A percentile compares a stretch with the other conserved stretches of the same genome.
Evolutionary conservation across 2,888 invertebrate species (phyloP).

Genomic region (Atethmia centrago): DNA sequence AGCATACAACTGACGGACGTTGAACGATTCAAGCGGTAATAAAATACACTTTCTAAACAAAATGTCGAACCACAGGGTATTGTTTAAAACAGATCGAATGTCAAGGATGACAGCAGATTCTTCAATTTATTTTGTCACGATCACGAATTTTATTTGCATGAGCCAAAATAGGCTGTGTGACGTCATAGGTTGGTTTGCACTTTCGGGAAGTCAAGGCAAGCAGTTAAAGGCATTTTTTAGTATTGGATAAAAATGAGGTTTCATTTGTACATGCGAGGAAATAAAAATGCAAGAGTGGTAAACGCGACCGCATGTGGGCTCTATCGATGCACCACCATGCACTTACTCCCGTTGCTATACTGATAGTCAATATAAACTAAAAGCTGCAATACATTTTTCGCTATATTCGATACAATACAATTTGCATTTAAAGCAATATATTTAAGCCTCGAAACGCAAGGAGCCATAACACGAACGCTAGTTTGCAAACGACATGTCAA

Average conservation of each 20-base stretch:
- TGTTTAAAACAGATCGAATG: conserved; percentile 83
- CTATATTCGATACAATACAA: conserved; percentile 46
- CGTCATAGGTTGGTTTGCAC: conserved; percentile 74
- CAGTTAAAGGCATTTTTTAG: conserved; percentile 58
- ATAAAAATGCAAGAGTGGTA: conserved; percentile 71
- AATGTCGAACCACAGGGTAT: conserved; percentile 75
- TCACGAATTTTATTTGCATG: conserved; percentile 76
- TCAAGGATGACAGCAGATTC: conserved; percentile 84
- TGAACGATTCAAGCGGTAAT: conserved; percentile 53
- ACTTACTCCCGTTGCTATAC: conserved; percentile 58
- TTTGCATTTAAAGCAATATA: conserved; percentile 56
- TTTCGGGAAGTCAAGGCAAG: conserved; percentile 77
- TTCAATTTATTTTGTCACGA: conserved; percentile 86
- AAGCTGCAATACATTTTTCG: conserved; percentile 66
- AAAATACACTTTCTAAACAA: conserved; percentile 76
- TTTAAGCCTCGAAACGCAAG: conserved; percentile 53
- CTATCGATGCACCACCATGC: conserved; percentile 79
- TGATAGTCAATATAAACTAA: conserved; percentile 66
- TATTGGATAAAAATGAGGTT: conserved; percentile 65
- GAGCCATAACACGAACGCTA: conserved; percentile 54
- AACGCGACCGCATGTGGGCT: conserved; percentile 79
- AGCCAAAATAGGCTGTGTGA: conserved; percentile 73
- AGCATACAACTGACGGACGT: conserved; percentile 60
- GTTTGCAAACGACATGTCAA: conserved; percentile 61
- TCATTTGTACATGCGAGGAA: conserved; percentile 69